Percentiles rank a stretch among this genome's conserved stretches.
phyloP scores from a whole-genome alignment of 2,113 vertebrate genomes.

The Hemicordylus capensis region DNA sequence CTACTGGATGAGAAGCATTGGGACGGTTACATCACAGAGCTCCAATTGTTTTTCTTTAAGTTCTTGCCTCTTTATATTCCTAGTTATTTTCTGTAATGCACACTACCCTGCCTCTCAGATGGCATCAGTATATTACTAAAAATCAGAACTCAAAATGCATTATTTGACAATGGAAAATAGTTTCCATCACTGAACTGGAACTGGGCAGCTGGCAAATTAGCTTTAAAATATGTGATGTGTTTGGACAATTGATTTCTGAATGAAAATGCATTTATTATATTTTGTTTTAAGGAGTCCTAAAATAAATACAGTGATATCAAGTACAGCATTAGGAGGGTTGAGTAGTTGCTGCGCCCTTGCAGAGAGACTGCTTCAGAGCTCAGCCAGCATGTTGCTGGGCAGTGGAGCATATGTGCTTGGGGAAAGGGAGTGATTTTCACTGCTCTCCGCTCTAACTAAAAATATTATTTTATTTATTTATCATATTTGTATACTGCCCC shows the following conservation, averaged over 20 bases:
- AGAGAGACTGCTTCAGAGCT: too few relatives aligned
- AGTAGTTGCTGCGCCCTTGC: too few relatives aligned
- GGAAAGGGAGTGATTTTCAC: too few relatives aligned
- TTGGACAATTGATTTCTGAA: constrained; percentile 57
- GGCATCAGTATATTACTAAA: constrained; percentile 53
- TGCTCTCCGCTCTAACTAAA: too few relatives aligned
- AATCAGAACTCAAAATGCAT: constrained; percentile 58
- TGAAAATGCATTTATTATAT: constrained; percentile 46
- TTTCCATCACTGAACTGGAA: constrained; percentile 30
- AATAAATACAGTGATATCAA: not conserved
- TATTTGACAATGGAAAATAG: constrained; percentile 40
- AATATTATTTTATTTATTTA: too few relatives aligned
- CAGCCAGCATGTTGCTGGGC: too few relatives aligned
- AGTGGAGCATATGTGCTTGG: too few relatives aligned
- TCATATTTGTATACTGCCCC: too few relatives aligned
- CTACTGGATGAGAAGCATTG: constrained; percentile 36
- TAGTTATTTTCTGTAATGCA: constrained; percentile 37
- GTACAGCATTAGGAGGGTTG: too few relatives aligned
- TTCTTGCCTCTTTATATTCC: constrained; percentile 51
- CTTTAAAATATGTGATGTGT: constrained; percentile 43
- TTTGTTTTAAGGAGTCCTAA: constrained; percentile 27
- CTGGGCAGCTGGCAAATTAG: constrained; percentile 46
- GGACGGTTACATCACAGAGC: constrained; percentile 40
- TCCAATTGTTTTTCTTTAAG: constrained; percentile 46
- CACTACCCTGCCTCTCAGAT: constrained; percentile 46